A percentile compares a stretch with the other conserved stretches of the same genome.
These are phyloP conservation scores for Strix uralensis DNA, from an alignment of 2,113 vertebrate genomes.

Conservation along the genomic window DNA sequence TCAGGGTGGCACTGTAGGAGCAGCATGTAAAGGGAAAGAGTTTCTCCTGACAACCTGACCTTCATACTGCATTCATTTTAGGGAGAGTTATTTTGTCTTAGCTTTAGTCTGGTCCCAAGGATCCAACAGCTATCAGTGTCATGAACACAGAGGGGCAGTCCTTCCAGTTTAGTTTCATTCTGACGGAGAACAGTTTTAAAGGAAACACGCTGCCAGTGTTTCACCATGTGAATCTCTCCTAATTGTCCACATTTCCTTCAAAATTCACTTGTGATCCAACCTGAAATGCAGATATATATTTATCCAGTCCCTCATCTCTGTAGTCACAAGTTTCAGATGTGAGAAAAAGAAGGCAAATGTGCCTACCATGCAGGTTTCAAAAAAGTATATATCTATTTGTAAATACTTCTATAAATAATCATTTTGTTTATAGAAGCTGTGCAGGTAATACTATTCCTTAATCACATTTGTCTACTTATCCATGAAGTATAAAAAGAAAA, in stretches of 20 bases:
- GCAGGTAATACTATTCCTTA: not conserved
- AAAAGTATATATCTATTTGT: not conserved
- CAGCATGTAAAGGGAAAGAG: not conserved
- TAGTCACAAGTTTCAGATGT: not conserved
- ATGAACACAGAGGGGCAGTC: not conserved
- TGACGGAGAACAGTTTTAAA: not conserved
- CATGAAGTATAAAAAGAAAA: not conserved
- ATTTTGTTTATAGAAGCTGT: not conserved
- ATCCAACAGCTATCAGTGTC: not conserved
- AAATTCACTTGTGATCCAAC: not conserved
- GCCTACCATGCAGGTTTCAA: not conserved
- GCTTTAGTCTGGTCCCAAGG: not conserved
- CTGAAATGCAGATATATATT: not conserved
- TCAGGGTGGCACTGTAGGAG: not conserved
- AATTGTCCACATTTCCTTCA: not conserved
- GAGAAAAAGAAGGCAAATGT: not conserved
- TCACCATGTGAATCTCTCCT: not conserved
- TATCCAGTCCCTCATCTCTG: not conserved
- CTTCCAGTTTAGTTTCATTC: not conserved
- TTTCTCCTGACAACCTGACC: not conserved
- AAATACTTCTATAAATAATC: not conserved
- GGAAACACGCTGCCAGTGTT: not conserved
- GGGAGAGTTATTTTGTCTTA: not conserved
- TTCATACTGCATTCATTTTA: not conserved
- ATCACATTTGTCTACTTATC: not conserved